phyloP scores from a whole-genome alignment of 2,888 invertebrate genomes.

The Xanthia icteritia region DNA sequence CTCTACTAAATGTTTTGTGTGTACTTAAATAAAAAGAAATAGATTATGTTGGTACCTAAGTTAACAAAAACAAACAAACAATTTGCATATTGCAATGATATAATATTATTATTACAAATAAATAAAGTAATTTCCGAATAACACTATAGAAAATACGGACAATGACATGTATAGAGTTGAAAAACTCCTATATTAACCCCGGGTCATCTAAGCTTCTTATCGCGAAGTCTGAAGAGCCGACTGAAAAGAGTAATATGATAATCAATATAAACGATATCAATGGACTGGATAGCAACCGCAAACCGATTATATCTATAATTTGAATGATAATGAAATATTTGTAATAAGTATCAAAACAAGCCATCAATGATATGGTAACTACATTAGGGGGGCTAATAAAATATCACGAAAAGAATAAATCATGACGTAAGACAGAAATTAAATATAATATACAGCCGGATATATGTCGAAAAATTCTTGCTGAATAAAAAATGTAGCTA shows the following conservation, averaged over 20 bases:
- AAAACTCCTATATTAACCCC: neutral
- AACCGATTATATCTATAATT: neutral
- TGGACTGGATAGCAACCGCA: neutral
- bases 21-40: neutral
- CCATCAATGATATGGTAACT: conserved; percentile 19
- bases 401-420: neutral
- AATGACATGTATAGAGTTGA: neutral
- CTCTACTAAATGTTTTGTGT: too few species aligned
- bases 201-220: conserved; percentile 6
- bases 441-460: neutral
- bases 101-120: neutral
- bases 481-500: neutral
- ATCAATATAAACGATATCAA: neutral
- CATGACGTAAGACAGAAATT: neutral
- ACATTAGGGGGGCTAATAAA: conserved; percentile 2
- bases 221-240: conserved; percentile 22
- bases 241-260: conserved; percentile 33
- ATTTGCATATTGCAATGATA: neutral
- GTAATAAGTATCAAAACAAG: conserved; percentile 9
- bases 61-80: neutral
- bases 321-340: conserved; percentile 1
- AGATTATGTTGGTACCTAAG: too few species aligned
- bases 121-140: neutral
- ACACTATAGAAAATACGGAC: too few species aligned
- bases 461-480: neutral